Evolutionary conservation across 2,888 invertebrate species (phyloP), one percentile per base, ranked within the genome.

Genomic region (Spilosoma lubricipeda): DNA sequence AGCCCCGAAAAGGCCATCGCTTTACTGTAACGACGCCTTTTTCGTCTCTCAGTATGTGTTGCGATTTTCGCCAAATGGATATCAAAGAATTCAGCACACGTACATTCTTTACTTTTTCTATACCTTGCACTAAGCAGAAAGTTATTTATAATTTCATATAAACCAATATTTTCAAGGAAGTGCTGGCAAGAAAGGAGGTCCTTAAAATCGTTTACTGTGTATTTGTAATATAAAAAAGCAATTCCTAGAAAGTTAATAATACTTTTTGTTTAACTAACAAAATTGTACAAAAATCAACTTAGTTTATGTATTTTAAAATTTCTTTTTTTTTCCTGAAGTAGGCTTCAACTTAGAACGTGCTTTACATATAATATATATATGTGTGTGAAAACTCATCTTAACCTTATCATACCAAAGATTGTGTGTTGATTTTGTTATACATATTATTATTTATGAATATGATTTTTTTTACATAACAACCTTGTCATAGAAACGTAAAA

Each of bases 401-500:
- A 33, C 36, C 3, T 56, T 3, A 56, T 11, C 56, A n/a, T n/a
- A 56, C n/a, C 56, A 59, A 59, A 59, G 59, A 27, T 27, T 27
- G 1, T 27, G n/a, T n/a, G n/a, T n/a, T 27, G 27, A 52, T 9
- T 23, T 52, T 8, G 4, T 52, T 23, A 52, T 52, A 52, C 27
- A 27, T 27, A 13, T 56, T 56, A 27, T 56, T n/a, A n/a, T n/a
- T n/a, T 8, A 39, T 39, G 39, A 5, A 39, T 9, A 39, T 9
- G 39, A 39, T 39, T 45, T 15, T 30, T 59, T 59, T 59, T 30
- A 30, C 63, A 5, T 30, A 36, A 59, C 27, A 42, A 30, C 1
- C 20, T 42, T 68, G 52, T 68, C 27, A 42, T 67, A 67, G 45
- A 67, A 67, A 67, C 20, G 27, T 36, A 64, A 56, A 68, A 64